These are phyloP conservation scores for Gambusia yucatana DNA, from an alignment of 2,797 vertebrate species.

Conservation along the genomic window DNA sequence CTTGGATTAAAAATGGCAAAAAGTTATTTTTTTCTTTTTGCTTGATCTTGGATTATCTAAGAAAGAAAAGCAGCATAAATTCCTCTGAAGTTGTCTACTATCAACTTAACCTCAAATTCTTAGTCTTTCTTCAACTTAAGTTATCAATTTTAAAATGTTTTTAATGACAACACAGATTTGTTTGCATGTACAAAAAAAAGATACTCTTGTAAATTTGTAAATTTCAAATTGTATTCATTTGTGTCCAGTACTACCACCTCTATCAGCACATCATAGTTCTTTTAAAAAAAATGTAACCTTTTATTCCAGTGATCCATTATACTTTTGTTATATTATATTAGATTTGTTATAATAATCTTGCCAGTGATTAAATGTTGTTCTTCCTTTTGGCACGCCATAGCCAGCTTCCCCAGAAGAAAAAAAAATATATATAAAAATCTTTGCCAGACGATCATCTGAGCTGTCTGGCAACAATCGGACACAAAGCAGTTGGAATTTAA, in stretches of 20 bases:
- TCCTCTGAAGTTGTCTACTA: neutral
- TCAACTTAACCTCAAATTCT: neutral
- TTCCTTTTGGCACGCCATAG: neutral
- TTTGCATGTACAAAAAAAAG: neutral
- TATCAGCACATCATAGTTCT: neutral
- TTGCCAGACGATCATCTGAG: neutral
- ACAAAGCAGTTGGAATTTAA: neutral
- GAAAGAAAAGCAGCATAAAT: neutral
- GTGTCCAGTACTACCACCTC: neutral
- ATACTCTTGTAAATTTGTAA: neutral
- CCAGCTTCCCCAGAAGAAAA: neutral
- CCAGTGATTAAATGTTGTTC: neutral
- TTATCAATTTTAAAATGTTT: neutral
- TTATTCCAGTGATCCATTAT: neutral
- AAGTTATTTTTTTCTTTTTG: neutral
- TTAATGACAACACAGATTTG: neutral
- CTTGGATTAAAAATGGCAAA: neutral
- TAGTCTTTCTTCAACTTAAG: neutral
- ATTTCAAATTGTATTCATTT: neutral
- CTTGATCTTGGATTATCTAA: neutral
- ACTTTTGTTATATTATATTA: neutral
- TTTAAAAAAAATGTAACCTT: neutral
- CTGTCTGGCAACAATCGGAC: neutral
- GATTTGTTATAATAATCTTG: neutral
- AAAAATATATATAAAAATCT: no score